These are phyloP conservation scores for Rhabditoides inermis DNA, from an alignment of 2,888 invertebrate genomes.

Conservation along the genomic window DNA sequence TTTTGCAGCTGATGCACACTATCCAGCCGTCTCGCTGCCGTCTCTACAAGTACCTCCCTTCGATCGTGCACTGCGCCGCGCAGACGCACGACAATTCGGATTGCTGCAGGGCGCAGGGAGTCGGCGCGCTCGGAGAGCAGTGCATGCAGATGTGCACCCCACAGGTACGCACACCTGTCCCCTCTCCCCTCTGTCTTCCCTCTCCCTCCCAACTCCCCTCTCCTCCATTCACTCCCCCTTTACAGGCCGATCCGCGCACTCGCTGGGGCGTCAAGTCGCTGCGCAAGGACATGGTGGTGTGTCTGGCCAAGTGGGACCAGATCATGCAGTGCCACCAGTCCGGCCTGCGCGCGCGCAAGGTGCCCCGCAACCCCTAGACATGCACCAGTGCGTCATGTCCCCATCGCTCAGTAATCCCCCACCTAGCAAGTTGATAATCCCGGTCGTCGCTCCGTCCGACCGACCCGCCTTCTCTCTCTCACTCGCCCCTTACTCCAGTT, in stretches of 20 bases:
- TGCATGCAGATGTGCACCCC: constrained; percentile 47
- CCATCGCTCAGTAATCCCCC: no score
- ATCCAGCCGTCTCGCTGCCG: constrained; percentile 50
- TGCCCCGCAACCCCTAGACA: constrained; percentile 18
- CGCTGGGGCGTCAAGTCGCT: constrained; percentile 49
- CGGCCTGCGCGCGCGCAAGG: constrained; percentile 48
- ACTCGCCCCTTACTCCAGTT: background rate
- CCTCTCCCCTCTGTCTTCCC: no score
- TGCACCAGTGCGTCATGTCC: background rate
- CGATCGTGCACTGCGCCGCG: constrained; percentile 49
- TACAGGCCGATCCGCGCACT: constrained; percentile 43
- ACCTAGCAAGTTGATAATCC: no score
- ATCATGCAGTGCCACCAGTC: constrained; percentile 49
- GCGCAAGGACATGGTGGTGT: constrained; percentile 47
- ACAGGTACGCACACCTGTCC: constrained; percentile 32
- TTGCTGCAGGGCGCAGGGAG: constrained; percentile 44
- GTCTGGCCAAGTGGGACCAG: constrained; percentile 51
- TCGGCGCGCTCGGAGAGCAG: constrained; percentile 44
- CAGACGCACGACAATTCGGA: constrained; percentile 51
- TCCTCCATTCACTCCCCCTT: constrained; percentile 2
- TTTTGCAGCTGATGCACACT: constrained; percentile 49
- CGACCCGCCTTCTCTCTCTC: background rate
- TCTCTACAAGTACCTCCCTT: constrained; percentile 47
- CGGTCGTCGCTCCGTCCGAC: no score
- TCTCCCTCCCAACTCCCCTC: background rate